Evolutionary conservation across 2,888 invertebrate species (phyloP), one percentile per base, ranked within the genome.

Genomic region (Acrobasis suavella): DNA sequence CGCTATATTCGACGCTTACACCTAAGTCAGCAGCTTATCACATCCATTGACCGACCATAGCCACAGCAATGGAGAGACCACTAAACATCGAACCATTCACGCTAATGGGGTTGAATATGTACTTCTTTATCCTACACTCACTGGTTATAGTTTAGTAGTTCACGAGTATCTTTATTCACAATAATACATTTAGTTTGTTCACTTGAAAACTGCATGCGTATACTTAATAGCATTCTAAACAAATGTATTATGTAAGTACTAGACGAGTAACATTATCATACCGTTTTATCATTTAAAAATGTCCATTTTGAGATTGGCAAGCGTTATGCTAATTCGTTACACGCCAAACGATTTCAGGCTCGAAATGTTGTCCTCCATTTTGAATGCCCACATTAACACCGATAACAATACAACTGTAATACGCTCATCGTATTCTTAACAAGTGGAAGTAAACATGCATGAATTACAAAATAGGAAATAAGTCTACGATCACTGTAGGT

Each of bases 21-120:
- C 72, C 82, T 89, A 87, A 69, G 77, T 79, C 80, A 86, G 87
- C 87, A 87, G 87, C 85, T 81, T 91, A 91, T 91, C 91, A 92
- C 91, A 91, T 89, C 84, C 85, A 87, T 78, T 79, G 80, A 86
- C 80, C 84, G 72, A 83, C 80, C 83, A 85, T 85, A 89, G 87
- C 86, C 87, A 81, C 77, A 80, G 75, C 74, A 80, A 74, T 79
- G 73, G 70, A 76, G 76, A 76, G 71, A 78, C 75, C 67, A 71
- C 69, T 72, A 65, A 65, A 74, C 70, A 74, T 71, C 67, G 69
- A 72, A 72, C 68, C 72, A 67, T 69, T 70, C 72, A 64, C 66
- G 65, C 66, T 72, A 72, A 72, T 71, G 72, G 72, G 69, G 72
- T 77, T 62, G 67, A 72, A 66, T 71, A 73, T 75, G 75, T 74